These are phyloP conservation scores for Discoglossus pictus DNA, from an alignment of 2,797 vertebrate genomes.

Conservation along the genomic window DNA sequence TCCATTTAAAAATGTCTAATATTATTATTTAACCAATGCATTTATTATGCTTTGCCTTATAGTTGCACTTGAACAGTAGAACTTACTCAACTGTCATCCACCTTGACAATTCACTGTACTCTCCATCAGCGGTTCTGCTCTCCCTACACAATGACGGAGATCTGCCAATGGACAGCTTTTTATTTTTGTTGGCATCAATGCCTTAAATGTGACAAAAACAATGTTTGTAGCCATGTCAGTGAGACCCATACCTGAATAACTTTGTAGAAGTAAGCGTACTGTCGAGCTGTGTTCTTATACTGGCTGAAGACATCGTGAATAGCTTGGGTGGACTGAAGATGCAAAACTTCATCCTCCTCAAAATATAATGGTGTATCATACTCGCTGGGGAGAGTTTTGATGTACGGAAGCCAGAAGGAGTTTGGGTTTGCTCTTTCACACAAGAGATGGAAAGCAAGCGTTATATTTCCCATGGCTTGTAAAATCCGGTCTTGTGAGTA, in stretches of 20 bases:
- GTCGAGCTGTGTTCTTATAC: conserved; percentile 95
- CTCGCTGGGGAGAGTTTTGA: conserved; percentile 87
- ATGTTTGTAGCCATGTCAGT: not conserved
- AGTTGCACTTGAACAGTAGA: too few relatives aligned
- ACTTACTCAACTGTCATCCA: too few relatives aligned
- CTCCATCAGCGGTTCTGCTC: too few relatives aligned
- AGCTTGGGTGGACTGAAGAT: conserved; percentile 91
- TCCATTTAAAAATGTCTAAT: too few relatives aligned
- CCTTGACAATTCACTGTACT: too few relatives aligned
- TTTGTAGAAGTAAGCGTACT: conserved; percentile 98
- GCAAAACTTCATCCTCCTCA: conserved; percentile 88
- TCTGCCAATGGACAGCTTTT: too few relatives aligned
- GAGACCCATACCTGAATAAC: conserved; percentile 88
- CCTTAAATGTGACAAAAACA: not conserved
- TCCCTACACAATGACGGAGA: too few relatives aligned
- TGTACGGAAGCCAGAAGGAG: conserved; percentile 93
- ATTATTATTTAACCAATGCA: too few relatives aligned
- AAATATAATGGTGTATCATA: conserved; percentile 95
- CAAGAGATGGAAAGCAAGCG: conserved; percentile 91
- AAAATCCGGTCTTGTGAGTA: conserved; percentile 94
- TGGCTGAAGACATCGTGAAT: conserved; percentile 93
- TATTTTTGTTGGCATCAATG: conserved; percentile 32
- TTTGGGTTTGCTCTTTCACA: conserved; percentile 85
- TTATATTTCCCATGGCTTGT: conserved; percentile 97
- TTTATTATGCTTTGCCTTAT: too few relatives aligned